Evolutionary conservation across 2,797 vertebrate genomes (phyloP), one percentile per base, ranked within the genome.

Genomic region (Enteromius mattozi): DNA sequence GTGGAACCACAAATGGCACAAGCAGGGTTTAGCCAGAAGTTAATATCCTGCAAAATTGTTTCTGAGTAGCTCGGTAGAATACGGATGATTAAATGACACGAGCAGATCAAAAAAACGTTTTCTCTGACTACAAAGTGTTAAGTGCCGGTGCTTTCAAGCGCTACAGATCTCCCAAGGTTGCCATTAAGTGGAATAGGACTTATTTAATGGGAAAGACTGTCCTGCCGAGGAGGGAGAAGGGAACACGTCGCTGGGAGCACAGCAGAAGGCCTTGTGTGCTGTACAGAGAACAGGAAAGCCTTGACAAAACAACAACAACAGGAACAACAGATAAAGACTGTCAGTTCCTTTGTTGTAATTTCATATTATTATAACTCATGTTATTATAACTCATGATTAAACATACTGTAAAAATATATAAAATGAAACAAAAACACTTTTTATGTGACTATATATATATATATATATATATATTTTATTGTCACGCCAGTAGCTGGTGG

Each of bases 1-100:
- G 94, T 95, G 93, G 93, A 94, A 95, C 93, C 94, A 94, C 95
- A 96, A 95, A 95, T 95, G 95, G 94, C 95, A 95, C 94, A 94
- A 94, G 94, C 94, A 93, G 92, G 93, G 94, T 95, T 96, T 95
- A 95, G 93, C 94, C 93, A 93, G 91, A 94, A 96, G 94, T 95
- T 96, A 95, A 95, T 95, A 95, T 95, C 95, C 95, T 96, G 94
- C 94, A 96, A 95, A 95, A 96, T 96, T 95, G 95, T 89, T 95
- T 94, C 94, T 90, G 94, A 91, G 89, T 93, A 89, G 93, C 93
- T 90, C 87, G 82, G 91, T 92, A 94, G 92, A 96, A 96, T 92
- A 94, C 90, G 92, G 93, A 94, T 94, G 94, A 95, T 95, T 95
- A 95, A 96, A 96, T 94, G 95, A 95, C 95, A 95, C 91, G 87